Percentiles rank a stretch among this genome's conserved stretches.
These are phyloP conservation scores for Drosophila sordidapex DNA, from an alignment of 2,888 invertebrate genomes.

Conservation along the genomic window DNA sequence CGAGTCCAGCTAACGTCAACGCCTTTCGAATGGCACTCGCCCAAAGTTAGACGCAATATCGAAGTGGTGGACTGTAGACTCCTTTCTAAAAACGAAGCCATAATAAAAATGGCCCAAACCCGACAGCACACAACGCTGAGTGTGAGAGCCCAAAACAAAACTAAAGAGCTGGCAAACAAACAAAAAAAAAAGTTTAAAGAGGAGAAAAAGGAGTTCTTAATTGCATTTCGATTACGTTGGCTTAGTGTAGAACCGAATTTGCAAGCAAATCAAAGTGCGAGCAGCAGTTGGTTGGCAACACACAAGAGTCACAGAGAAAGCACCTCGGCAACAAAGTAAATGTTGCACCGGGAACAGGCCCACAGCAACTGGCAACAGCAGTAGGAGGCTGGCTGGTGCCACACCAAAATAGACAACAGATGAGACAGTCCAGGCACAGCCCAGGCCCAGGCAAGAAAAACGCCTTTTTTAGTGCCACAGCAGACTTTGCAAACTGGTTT, in stretches of 20 bases:
- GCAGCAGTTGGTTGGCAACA: slow-evolving; percentile 62
- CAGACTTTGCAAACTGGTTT: slow-evolving; percentile 48
- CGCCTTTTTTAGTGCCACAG: slow-evolving; percentile 47
- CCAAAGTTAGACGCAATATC: slow-evolving; percentile 36
- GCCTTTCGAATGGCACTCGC: slow-evolving; percentile 77
- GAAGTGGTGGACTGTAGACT: slow-evolving; percentile 27
- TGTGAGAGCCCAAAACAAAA: slow-evolving; percentile 38
- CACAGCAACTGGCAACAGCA: slow-evolving; percentile 56
- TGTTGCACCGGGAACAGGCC: slow-evolving; percentile 78
- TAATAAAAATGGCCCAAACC: slow-evolving; percentile 58
- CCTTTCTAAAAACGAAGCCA: slow-evolving; percentile 72
- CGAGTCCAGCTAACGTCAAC: slow-evolving; percentile 62
- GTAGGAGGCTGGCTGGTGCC: slow-evolving; percentile 40
- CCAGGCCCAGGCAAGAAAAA: slow-evolving; percentile 57
- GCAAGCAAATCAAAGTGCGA: slow-evolving; percentile 70
- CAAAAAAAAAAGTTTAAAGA: slow-evolving; percentile 27
- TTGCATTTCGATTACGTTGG: slow-evolving; percentile 77
- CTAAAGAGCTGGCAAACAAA: slow-evolving; percentile 32
- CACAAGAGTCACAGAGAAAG: slow-evolving; percentile 56
- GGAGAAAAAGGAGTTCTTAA: slow-evolving; percentile 48
- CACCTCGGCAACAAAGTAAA: slow-evolving; percentile 71
- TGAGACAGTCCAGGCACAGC: slow-evolving; percentile 73
- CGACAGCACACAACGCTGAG: not conserved
- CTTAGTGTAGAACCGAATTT: slow-evolving; percentile 47
- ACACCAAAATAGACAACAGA: slow-evolving; percentile 69